phyloP scores from a whole-genome alignment of 1,140 invertebrate genomes.

The Drosophila sproati region DNA sequence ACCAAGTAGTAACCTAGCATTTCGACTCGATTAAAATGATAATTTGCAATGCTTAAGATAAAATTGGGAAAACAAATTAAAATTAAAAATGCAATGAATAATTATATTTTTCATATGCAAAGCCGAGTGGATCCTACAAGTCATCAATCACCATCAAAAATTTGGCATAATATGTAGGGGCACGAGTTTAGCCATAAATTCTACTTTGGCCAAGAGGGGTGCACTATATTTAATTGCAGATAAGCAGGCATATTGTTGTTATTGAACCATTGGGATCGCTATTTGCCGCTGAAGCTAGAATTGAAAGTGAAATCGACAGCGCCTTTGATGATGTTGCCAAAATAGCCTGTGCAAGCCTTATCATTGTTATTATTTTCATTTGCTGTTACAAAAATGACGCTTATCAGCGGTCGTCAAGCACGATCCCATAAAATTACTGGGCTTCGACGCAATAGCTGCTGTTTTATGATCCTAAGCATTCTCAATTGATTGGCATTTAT shows the following conservation, averaged over 20 bases:
- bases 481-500: conserved; percentile 53
- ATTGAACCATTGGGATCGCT: neutral
- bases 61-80: neutral
- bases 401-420: conserved; percentile 67
- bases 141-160: too few relatives aligned
- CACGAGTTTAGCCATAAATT: too few relatives aligned
- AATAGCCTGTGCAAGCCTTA: conserved; percentile 46
- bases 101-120: neutral
- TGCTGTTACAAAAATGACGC: conserved; percentile 24
- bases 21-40: too few relatives aligned
- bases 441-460: conserved; percentile 60
- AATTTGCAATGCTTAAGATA: too few relatives aligned
- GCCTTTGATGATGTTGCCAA: conserved; percentile 36
- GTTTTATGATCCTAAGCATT: conserved; percentile 62
- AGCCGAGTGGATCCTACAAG: too few relatives aligned
- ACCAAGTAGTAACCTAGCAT: too few relatives aligned
- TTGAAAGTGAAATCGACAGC: conserved; percentile 6
- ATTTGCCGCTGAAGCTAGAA: neutral
- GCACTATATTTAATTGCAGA: neutral
- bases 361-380: conserved; percentile 56
- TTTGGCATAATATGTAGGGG: too few relatives aligned
- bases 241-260: too few relatives aligned
- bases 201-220: too few relatives aligned
- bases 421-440: conserved; percentile 64
- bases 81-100: neutral